These are phyloP conservation scores for Meleagris gallopavo DNA, from an alignment of 2,113 vertebrate genomes.

Conservation along the genomic window DNA sequence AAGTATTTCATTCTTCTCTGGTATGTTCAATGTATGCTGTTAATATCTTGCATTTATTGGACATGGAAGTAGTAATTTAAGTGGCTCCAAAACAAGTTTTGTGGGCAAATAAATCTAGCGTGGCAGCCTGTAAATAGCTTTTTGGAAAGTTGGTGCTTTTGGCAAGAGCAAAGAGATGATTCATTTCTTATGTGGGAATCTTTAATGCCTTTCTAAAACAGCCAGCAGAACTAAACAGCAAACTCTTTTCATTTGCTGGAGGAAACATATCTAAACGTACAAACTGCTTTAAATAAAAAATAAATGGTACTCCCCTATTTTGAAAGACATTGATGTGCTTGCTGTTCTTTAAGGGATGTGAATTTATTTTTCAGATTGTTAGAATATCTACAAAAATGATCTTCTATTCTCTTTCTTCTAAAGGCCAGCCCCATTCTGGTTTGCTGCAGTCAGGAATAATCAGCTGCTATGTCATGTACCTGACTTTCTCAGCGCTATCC, in stretches of 20 bases:
- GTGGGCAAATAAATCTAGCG: not conserved
- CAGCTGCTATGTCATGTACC: conserved; percentile 96
- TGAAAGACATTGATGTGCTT: not conserved
- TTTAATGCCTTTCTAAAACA: not conserved
- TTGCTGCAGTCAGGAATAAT: conserved; percentile 94
- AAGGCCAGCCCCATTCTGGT: conserved; percentile 93
- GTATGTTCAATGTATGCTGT: not conserved
- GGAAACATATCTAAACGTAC: not conserved
- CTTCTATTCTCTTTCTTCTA: not conserved
- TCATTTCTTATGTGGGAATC: not conserved
- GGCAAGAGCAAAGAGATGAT: not conserved
- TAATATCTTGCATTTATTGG: not conserved
- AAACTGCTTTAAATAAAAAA: not conserved
- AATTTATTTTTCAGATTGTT: not conserved
- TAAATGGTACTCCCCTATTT: not conserved
- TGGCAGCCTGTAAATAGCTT: not conserved
- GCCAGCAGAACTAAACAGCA: not conserved
- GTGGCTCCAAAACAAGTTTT: not conserved
- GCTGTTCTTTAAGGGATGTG: not conserved
- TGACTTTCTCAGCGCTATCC: conserved; percentile 95
- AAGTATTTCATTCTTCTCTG: not conserved
- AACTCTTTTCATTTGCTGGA: not conserved
- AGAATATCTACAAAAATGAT: not conserved
- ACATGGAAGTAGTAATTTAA: not conserved
- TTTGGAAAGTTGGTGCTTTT: not conserved